A percentile compares a stretch with the other conserved stretches of the same genome.
Evolutionary conservation across 1,140 invertebrate genomes (phyloP).

Genomic region (Maniola jurtina): DNA sequence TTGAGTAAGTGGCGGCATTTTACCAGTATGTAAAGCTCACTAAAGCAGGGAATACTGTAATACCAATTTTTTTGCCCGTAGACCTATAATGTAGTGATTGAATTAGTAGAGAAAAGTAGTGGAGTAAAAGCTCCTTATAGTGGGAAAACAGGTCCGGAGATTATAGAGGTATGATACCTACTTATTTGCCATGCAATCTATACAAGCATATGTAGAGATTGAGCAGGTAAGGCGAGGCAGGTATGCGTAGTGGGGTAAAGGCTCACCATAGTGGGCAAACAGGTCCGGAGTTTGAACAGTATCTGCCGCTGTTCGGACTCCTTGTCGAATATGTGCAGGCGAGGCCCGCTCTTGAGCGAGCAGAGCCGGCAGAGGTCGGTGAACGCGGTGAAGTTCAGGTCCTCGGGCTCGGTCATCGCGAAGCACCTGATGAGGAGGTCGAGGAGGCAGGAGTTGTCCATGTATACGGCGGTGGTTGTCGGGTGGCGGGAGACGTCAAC

Average conservation of each 20-base stretch:
- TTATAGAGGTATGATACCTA: too few relatives aligned
- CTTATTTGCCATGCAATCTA: background rate
- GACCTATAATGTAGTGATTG: too few relatives aligned
- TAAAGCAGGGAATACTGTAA: too few relatives aligned
- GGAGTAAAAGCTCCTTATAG: too few relatives aligned
- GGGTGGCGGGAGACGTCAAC: constrained; percentile 69
- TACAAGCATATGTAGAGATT: background rate
- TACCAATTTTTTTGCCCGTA: too few relatives aligned
- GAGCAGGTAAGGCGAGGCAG: background rate
- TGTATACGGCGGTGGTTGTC: constrained; percentile 68
- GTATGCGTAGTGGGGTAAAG: constrained; percentile 9
- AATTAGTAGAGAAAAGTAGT: too few relatives aligned
- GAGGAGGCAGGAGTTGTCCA: constrained; percentile 79
- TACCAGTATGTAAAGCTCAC: too few relatives aligned
- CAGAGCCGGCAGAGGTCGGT: constrained; percentile 84
- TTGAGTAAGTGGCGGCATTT: too few relatives aligned
- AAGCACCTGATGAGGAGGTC: constrained; percentile 80
- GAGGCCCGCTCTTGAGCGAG: constrained; percentile 82
- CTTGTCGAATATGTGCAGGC: constrained; percentile 85
- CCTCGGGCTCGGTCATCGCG: constrained; percentile 82
- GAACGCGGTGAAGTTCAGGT: constrained; percentile 83
- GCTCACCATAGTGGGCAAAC: constrained; percentile 83
- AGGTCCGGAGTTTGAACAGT: constrained; percentile 83
- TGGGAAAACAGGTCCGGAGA: too few relatives aligned
- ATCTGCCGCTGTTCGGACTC: constrained; percentile 84